These are phyloP conservation scores for Diorhabda sublineata DNA, from an alignment of 1,140 invertebrate species.

Conservation along the genomic window DNA sequence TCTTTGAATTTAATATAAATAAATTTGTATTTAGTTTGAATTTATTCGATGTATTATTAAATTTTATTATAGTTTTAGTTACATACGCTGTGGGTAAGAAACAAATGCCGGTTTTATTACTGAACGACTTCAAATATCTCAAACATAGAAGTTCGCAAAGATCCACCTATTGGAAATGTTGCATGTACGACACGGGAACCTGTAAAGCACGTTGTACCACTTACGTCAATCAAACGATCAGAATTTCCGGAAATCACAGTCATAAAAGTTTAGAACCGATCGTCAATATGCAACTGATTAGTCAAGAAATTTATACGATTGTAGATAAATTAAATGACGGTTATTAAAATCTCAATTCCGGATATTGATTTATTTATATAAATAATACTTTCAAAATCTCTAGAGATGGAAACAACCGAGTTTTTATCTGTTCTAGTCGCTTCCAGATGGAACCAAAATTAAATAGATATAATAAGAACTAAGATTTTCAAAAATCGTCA, in stretches of 20 bases:
- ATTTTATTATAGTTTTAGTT: slow-evolving; percentile 29
- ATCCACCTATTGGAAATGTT: slow-evolving; percentile 42
- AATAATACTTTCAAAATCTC: neutral
- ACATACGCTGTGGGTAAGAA: slow-evolving; percentile 33
- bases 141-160: slow-evolving; percentile 37
- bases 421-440: neutral
- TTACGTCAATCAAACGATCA: slow-evolving; percentile 33
- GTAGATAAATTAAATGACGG: neutral
- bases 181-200: slow-evolving; percentile 32
- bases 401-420: neutral
- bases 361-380: neutral
- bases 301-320: slow-evolving; percentile 9
- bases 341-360: neutral
- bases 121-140: slow-evolving; percentile 36
- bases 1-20: no score
- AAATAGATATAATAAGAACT: neutral
- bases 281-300: neutral
- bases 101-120: slow-evolving; percentile 29
- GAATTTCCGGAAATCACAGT: slow-evolving; percentile 30
- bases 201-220: slow-evolving; percentile 38
- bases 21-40: no score
- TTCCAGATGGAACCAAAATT: neutral
- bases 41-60: neutral
- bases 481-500: neutral
- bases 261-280: slow-evolving; percentile 15